Percentiles rank a stretch among this genome's conserved stretches.
phyloP scores from a whole-genome alignment of 2,797 vertebrate genomes.

The Centroberyx gerrardi region DNA sequence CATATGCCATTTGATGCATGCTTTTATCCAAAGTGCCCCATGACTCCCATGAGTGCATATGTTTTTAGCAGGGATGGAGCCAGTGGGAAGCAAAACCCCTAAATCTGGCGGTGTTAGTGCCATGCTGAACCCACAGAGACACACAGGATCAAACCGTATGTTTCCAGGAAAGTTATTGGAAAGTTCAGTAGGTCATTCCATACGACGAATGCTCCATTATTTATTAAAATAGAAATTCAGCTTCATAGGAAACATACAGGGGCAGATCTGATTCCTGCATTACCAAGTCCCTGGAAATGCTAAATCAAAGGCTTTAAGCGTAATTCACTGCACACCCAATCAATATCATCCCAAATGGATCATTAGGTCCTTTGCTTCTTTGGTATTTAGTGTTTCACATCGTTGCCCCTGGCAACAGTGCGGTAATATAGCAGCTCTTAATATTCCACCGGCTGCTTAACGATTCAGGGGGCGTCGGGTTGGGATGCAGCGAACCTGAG shows the following conservation, averaged over 20 bases:
- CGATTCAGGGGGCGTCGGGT: slow-evolving; percentile 69
- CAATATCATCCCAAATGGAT: slow-evolving; percentile 66
- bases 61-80: slow-evolving; percentile 36
- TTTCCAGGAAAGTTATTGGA: background rate
- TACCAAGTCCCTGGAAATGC: slow-evolving; percentile 12
- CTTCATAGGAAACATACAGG: background rate
- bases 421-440: slow-evolving; percentile 65
- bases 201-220: background rate
- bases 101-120: slow-evolving; percentile 18
- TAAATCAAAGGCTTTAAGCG: slow-evolving; percentile 39
- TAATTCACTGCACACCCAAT: slow-evolving; percentile 56
- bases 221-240: background rate
- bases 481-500: slow-evolving; percentile 46
- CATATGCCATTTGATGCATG: slow-evolving; percentile 49
- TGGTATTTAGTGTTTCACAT: slow-evolving; percentile 74
- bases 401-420: slow-evolving; percentile 62
- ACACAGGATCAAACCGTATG: slow-evolving; percentile 2
- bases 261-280: background rate
- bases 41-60: slow-evolving; percentile 21
- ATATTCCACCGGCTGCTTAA: slow-evolving; percentile 75
- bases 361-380: slow-evolving; percentile 54
- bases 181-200: background rate
- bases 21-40: slow-evolving; percentile 57
- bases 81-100: slow-evolving; percentile 11
- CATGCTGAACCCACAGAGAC: slow-evolving; percentile 1